Conservation (phyloP, 1,140 invertebrate species). For the Hycleus phaleratus region DNA sequence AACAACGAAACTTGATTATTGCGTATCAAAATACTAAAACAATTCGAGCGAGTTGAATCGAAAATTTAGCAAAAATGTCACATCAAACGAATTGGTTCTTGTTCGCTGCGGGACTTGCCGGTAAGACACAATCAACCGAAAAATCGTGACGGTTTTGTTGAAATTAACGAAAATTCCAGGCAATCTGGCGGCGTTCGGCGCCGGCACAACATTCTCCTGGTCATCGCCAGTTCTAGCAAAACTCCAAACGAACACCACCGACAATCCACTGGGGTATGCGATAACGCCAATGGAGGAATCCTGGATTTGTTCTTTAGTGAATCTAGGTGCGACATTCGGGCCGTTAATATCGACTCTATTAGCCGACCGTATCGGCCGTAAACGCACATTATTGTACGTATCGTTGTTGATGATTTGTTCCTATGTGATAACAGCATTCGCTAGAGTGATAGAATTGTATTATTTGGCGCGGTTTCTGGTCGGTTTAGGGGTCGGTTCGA, state of each 20-base stretch:
- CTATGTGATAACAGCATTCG: conserved; percentile 39
- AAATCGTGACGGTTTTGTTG: too few species aligned
- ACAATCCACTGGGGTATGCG: conserved; percentile 29
- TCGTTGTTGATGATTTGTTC: conserved; percentile 38
- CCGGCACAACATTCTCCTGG: conserved; percentile 62
- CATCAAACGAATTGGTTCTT: too few species aligned
- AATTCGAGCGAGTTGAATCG: too few species aligned
- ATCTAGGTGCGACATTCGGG: conserved; percentile 62
- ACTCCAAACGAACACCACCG: conserved; percentile 35
- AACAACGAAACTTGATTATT: too few species aligned
- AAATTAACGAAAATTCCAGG: conserved; percentile 8
- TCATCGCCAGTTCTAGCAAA: conserved; percentile 60
- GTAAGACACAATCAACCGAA: too few species aligned
- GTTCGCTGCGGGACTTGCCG: too few species aligned
- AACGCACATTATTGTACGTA: conserved; percentile 38
- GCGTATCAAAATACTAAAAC: too few species aligned
- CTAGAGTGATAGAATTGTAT: conserved; percentile 35
- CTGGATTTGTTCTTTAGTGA: conserved; percentile 74
- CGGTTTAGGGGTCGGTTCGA: conserved; percentile 42
- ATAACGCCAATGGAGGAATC: conserved; percentile 50
- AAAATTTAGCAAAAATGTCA: too few species aligned
- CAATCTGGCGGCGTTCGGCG: conserved; percentile 55
- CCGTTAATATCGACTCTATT: conserved; percentile 48
- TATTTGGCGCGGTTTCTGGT: conserved; percentile 39
- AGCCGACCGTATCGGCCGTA: conserved; percentile 54